These are phyloP conservation scores for Bombus pascuorum DNA, from an alignment of 1,140 invertebrate species.

Conservation along the genomic window DNA sequence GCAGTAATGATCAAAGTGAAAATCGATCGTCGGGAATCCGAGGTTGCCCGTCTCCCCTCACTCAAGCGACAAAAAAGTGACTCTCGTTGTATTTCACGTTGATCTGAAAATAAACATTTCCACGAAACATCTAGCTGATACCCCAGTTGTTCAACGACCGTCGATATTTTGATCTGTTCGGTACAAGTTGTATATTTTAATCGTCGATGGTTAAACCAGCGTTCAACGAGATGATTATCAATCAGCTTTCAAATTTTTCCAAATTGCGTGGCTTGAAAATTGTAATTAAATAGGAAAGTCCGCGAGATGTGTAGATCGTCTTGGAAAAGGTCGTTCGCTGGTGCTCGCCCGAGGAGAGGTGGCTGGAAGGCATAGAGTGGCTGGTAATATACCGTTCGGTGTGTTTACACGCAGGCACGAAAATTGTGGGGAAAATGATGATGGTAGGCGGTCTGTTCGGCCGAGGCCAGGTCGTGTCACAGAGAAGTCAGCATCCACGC, in stretches of 20 bases:
- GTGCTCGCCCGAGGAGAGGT: not conserved
- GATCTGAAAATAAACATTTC: not conserved
- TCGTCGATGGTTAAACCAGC: too few species aligned
- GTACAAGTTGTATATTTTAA: too few species aligned
- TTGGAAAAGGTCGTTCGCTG: slow-evolving; percentile 6
- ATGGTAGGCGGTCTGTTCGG: slow-evolving; percentile 50
- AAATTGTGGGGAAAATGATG: slow-evolving; percentile 70
- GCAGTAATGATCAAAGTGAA: not conserved
- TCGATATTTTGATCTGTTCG: not conserved
- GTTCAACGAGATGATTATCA: not conserved
- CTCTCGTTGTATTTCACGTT: not conserved
- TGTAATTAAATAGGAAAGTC: not conserved
- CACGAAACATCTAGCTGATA: not conserved
- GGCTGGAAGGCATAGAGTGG: not conserved
- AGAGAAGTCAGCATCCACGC: slow-evolving; percentile 63
- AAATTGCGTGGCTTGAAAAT: not conserved
- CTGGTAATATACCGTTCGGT: slow-evolving; percentile 59
- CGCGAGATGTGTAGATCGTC: not conserved
- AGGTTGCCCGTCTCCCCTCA: not conserved
- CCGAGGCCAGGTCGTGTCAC: slow-evolving; percentile 63
- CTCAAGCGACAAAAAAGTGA: not conserved
- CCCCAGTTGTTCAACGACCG: too few species aligned
- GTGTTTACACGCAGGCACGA: slow-evolving; percentile 70
- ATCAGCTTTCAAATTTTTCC: not conserved
- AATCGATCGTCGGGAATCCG: not conserved